phyloP scores from a whole-genome alignment of 2,888 invertebrate genomes.

The Leistus spinibarbis region DNA sequence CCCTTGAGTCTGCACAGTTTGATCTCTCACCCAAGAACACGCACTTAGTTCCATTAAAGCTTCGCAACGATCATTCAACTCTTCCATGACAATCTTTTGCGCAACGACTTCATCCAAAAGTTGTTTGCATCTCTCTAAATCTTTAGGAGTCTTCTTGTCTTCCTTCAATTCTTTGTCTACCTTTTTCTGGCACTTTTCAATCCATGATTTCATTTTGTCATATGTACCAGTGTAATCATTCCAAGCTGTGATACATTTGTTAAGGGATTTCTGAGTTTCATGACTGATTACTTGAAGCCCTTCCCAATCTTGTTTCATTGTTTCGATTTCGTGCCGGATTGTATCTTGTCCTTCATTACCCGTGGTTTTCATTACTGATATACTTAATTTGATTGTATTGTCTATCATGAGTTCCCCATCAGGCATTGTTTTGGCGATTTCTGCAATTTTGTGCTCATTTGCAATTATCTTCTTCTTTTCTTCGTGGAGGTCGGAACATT shows the following conservation, averaged over 20 bases:
- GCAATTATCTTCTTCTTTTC: slow-evolving; percentile 79
- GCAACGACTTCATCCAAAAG: slow-evolving; percentile 76
- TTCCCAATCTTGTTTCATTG: slow-evolving; percentile 82
- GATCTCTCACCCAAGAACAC: slow-evolving; percentile 83
- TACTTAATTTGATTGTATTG: slow-evolving; percentile 75
- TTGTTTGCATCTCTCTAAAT: slow-evolving; percentile 75
- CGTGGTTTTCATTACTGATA: slow-evolving; percentile 75
- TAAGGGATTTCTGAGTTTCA: slow-evolving; percentile 76
- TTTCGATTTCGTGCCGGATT: slow-evolving; percentile 81
- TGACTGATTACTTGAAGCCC: slow-evolving; percentile 75
- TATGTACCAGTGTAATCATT: slow-evolving; percentile 76
- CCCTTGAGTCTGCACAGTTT: slow-evolving; percentile 83
- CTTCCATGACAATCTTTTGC: slow-evolving; percentile 80
- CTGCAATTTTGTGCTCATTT: slow-evolving; percentile 75
- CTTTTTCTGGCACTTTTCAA: slow-evolving; percentile 71
- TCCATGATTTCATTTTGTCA: slow-evolving; percentile 75
- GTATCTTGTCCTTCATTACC: slow-evolving; percentile 83
- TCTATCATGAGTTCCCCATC: slow-evolving; percentile 77
- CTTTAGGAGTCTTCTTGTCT: slow-evolving; percentile 78
- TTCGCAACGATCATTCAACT: slow-evolving; percentile 86
- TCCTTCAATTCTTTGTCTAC: slow-evolving; percentile 67
- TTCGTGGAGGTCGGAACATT: slow-evolving; percentile 86
- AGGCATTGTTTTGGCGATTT: slow-evolving; percentile 70
- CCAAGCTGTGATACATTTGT: slow-evolving; percentile 81
- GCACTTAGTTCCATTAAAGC: slow-evolving; percentile 85